Conservation (phyloP, 1,140 invertebrate genomes). For the Muscidifurax raptorellus region DNA sequence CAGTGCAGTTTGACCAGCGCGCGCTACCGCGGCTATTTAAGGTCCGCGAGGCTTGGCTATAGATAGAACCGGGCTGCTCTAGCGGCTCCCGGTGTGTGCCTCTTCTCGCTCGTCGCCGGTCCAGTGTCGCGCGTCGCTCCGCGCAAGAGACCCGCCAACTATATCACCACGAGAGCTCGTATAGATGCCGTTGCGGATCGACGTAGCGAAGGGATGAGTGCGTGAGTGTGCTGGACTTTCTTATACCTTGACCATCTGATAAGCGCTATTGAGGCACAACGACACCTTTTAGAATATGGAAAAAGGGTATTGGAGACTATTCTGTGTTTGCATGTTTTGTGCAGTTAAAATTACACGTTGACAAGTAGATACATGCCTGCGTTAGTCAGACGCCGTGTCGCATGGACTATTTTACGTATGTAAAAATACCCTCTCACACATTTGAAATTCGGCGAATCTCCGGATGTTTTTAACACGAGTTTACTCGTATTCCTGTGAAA, state of each 20-base stretch:
- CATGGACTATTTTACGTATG: background rate
- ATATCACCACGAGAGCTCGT: too few relatives aligned
- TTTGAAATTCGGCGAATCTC: too few relatives aligned
- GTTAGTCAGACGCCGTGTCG: too few relatives aligned
- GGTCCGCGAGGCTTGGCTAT: constrained; percentile 71
- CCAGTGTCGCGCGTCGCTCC: constrained; percentile 34
- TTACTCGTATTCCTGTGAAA: background rate
- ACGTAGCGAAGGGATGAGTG: background rate
- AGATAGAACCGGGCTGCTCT: constrained; percentile 70
- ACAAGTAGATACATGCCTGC: too few relatives aligned
- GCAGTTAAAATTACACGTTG: background rate
- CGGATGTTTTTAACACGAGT: too few relatives aligned
- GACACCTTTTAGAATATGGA: too few relatives aligned
- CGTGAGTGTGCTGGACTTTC: background rate
- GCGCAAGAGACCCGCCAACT: too few relatives aligned
- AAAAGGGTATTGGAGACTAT: too few relatives aligned
- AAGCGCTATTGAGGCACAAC: too few relatives aligned
- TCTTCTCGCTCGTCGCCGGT: constrained; percentile 9
- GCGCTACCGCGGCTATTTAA: constrained; percentile 70
- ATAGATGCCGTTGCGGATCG: too few relatives aligned
- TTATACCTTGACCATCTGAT: too few relatives aligned
- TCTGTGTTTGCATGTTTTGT: too few relatives aligned
- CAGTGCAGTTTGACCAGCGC: constrained; percentile 49
- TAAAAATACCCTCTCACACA: background rate
- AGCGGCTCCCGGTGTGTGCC: background rate